Percentiles rank a stretch among this genome's conserved stretches.
Conservation (phyloP, 1,140 invertebrate genomes). For the Cyrtorhinus lividipennis region DNA sequence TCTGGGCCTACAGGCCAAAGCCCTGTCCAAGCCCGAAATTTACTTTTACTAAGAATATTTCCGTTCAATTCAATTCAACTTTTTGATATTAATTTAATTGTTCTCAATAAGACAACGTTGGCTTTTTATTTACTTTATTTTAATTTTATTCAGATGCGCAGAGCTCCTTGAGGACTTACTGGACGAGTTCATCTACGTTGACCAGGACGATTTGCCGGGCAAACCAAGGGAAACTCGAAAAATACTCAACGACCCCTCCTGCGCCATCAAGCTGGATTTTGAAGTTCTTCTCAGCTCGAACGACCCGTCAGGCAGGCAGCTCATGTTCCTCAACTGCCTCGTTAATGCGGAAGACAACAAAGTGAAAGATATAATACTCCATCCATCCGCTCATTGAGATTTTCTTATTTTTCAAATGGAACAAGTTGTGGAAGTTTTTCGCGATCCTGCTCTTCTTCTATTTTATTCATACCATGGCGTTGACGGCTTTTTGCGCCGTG, state of each 20-base stretch:
- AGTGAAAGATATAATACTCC: neutral
- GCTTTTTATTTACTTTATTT: too few relatives aligned
- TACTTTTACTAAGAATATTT: too few relatives aligned
- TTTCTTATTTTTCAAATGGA: neutral
- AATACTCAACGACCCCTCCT: neutral
- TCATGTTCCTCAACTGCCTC: neutral
- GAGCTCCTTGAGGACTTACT: too few relatives aligned
- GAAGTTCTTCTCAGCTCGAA: neutral
- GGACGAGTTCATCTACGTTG: too few relatives aligned
- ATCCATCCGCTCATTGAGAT: neutral
- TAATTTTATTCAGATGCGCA: too few relatives aligned
- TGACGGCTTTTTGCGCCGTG: neutral
- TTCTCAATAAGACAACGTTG: too few relatives aligned
- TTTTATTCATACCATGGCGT: neutral
- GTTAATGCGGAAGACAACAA: neutral
- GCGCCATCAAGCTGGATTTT: neutral
- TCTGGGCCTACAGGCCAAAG: too few relatives aligned
- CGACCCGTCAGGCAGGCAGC: neutral
- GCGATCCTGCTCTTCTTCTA: neutral
- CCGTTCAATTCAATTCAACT: too few relatives aligned
- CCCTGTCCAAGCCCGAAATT: too few relatives aligned
- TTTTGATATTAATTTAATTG: too few relatives aligned
- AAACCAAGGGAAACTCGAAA: too few relatives aligned
- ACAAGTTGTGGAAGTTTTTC: neutral
- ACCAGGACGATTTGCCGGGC: too few relatives aligned